Percentiles rank a stretch among this genome's conserved stretches.
Evolutionary conservation across 2,113 vertebrate species (phyloP).

Genomic region (Cottus gobio): DNA sequence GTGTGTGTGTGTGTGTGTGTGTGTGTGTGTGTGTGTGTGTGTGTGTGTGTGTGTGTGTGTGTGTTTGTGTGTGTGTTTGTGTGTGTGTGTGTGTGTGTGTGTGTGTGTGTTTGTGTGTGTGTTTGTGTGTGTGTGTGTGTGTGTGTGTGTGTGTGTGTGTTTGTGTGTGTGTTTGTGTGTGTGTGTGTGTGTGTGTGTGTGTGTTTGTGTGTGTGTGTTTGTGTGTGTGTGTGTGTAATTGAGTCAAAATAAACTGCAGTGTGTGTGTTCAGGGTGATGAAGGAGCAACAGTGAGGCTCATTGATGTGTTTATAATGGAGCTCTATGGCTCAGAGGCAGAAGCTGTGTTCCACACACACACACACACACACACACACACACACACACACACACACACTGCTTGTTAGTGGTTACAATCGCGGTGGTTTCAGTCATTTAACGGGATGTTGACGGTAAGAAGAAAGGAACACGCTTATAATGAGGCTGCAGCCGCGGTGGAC

Average conservation of each 20-base stretch:
- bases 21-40: neutral
- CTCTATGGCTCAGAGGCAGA: neutral
- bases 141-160: neutral
- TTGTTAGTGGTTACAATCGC: too few species aligned
- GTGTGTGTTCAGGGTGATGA: neutral
- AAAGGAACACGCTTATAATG: too few species aligned
- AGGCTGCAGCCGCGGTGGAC: too few species aligned
- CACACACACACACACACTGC: neutral
- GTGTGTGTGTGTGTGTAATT: neutral
- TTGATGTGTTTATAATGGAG: neutral
- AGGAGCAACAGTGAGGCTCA: constrained; percentile 1
- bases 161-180: too few species aligned
- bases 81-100: neutral
- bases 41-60: neutral
- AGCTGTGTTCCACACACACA: neutral
- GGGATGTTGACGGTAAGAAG: too few species aligned
- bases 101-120: neutral
- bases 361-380: too few species aligned
- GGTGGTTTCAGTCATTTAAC: too few species aligned
- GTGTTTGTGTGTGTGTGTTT: neutral
- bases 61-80: neutral
- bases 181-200: neutral
- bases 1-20: too few species aligned
- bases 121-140: neutral
- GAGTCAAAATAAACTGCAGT: neutral